Evolutionary conservation across 2,888 invertebrate genomes (phyloP).

Genomic region (Piscicola geometra): DNA sequence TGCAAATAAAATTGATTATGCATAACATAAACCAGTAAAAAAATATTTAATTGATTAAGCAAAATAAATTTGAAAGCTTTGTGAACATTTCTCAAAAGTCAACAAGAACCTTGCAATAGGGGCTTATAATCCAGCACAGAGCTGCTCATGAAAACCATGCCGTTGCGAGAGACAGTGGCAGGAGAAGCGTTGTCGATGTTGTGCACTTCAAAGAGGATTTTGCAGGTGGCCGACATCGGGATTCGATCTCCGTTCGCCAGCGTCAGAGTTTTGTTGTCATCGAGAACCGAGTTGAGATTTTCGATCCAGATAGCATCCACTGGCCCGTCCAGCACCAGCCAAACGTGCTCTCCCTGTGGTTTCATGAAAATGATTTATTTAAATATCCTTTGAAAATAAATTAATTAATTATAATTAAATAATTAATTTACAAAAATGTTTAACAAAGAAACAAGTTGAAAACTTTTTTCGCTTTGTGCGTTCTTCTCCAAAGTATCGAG

Average conservation of each 20-base stretch:
- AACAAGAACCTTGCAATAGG: slow-evolving; percentile 68
- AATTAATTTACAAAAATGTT: neutral
- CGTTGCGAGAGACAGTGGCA: slow-evolving; percentile 88
- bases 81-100: neutral
- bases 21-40: no score
- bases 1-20: no score
- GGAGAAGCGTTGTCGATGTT: slow-evolving; percentile 96
- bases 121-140: slow-evolving; percentile 89
- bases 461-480: slow-evolving; percentile 71
- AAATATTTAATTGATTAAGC: no score
- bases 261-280: slow-evolving; percentile 62
- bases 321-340: slow-evolving; percentile 69
- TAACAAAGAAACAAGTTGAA: neutral
- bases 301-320: slow-evolving; percentile 58
- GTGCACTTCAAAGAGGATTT: slow-evolving; percentile 92
- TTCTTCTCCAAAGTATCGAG: slow-evolving; percentile 91
- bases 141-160: slow-evolving; percentile 83
- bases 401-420: neutral
- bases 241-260: slow-evolving; percentile 87
- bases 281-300: slow-evolving; percentile 57
- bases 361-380: neutral
- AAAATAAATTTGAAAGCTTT: neutral
- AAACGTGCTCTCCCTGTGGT: slow-evolving; percentile 73
- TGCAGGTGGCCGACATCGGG: slow-evolving; percentile 86
- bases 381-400: neutral